Conservation (phyloP, 2,888 invertebrate genomes). For the Mythimna ferrago region DNA sequence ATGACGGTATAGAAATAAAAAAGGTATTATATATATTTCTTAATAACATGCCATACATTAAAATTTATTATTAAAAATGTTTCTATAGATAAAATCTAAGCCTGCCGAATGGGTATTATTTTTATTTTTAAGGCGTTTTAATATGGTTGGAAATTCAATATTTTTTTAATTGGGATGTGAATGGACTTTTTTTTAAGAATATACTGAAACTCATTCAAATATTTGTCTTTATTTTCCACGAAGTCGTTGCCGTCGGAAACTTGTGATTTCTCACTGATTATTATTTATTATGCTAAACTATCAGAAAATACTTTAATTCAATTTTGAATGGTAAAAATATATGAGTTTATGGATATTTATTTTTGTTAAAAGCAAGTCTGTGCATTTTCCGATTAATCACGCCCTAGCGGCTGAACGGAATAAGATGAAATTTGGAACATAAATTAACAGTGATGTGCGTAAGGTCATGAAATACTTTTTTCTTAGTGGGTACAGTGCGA, state of each 20-base stretch:
- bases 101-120: neutral
- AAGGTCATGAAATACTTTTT: neutral
- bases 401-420: neutral
- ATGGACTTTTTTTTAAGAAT: neutral
- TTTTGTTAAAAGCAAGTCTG: neutral
- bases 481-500: too few relatives aligned
- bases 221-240: neutral
- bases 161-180: neutral
- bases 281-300: neutral
- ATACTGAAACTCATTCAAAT: too few relatives aligned
- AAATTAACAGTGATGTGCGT: neutral
- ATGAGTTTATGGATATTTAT: neutral
- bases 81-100: neutral
- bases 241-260: neutral
- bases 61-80: conserved; percentile 20
- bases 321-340: neutral
- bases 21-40: conserved; percentile 5
- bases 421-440: neutral
- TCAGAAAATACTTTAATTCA: neutral
- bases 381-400: neutral
- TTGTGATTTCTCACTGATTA: neutral
- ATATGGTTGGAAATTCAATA: neutral
- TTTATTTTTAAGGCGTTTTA: neutral
- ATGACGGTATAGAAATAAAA: conserved; percentile 23
- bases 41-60: neutral